Evolutionary conservation across 2,888 invertebrate species (phyloP).

Genomic region (Limnephilus marmoratus): DNA sequence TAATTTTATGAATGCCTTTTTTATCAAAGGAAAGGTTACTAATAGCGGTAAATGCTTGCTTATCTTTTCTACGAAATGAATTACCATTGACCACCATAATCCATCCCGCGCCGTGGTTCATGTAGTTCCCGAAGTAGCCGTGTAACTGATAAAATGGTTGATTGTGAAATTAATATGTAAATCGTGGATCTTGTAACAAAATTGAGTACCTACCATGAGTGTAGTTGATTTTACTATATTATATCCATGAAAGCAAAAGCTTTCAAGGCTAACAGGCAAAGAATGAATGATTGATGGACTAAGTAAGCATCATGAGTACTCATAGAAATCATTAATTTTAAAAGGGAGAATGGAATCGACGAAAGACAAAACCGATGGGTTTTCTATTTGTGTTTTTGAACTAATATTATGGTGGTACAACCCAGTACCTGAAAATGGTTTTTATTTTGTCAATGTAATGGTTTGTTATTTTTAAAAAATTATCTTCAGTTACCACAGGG

Average conservation of each 20-base stretch:
- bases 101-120: neutral
- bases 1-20: neutral
- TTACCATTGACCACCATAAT: neutral
- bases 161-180: slow-evolving; percentile 38
- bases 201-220: neutral
- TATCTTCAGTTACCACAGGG: no score
- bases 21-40: slow-evolving; percentile 39
- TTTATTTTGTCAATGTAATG: neutral
- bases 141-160: neutral
- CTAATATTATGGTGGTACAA: neutral
- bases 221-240: neutral
- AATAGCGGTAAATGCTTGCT: slow-evolving; percentile 16
- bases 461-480: no score
- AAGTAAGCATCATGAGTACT: slow-evolving; percentile 2
- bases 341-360: slow-evolving; percentile 36
- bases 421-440: neutral
- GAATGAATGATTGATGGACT: slow-evolving; percentile 46
- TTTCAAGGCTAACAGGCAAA: slow-evolving; percentile 34
- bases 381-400: neutral
- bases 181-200: slow-evolving; percentile 1
- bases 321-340: neutral
- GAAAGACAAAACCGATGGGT: neutral
- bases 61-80: slow-evolving; percentile 13
- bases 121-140: neutral
- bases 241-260: slow-evolving; percentile 27